Evolutionary conservation across 2,113 vertebrate genomes (phyloP), one percentile per base, ranked within the genome.

Genomic region (Nipponia nippon): DNA sequence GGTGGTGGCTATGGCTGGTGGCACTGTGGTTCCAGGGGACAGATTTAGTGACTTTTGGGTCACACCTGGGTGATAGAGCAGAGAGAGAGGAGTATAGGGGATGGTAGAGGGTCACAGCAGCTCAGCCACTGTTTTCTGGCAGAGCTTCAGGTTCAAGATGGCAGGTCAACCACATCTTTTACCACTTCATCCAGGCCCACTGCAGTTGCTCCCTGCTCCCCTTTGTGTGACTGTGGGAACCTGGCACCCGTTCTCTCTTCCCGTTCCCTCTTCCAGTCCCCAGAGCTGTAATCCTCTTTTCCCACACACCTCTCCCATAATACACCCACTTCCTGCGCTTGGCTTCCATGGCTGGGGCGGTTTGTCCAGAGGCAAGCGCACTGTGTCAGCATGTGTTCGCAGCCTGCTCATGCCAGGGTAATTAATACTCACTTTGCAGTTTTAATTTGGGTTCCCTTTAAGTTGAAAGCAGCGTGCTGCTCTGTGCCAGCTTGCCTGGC

Each of bases 361-460:
- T 97, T 97, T 97, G 87, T 96, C 97, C 92, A 93, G 94, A 90
- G 87, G 92, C 94, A 91, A 95, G 73, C 0, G 1, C 58, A 25
- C 70, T 59, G 34, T 65, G 56, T 90, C 87, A 93, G 90, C 96
- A 52, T 87, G 85, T 20, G 80, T 78, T 88, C 0, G 2, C 80
- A 85, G 83, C 58, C 72, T 89, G 72, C 66, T 84, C 44, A 19
- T 92, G 85, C 84, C 87, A 89, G 90, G 63, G 65, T 93, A 94
- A 95, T 97, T 95, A 96, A 93, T 96, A 92, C 83, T 95, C 84
- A 67, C 82, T 95, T 96, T 93, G 83, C 81, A 83, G 85, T 76
- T 92, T 93, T 96, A 95, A 93, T 96, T 97, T 95, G 86, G 22
- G 47, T 92, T 94, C 82, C 62, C 84, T 97, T 87, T 95, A 85